These are phyloP conservation scores for Eupsilia transversa DNA, from an alignment of 2,888 invertebrate species.

Conservation along the genomic window DNA sequence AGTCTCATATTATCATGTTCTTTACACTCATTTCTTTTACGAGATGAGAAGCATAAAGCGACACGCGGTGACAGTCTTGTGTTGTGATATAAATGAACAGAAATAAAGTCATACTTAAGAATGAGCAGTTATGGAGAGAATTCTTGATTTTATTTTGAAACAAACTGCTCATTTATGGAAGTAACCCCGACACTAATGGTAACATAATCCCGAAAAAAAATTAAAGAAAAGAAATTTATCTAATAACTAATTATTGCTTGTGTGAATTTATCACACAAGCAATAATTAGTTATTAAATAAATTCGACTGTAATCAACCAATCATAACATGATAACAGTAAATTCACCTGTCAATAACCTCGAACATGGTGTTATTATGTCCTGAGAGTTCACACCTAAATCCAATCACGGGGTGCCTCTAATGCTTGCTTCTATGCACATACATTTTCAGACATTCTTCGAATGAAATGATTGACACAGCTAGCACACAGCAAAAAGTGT, in stretches of 20 bases:
- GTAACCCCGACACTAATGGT: no score
- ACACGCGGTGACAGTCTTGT: not conserved
- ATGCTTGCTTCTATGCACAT: not conserved
- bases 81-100: not conserved
- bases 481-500: constrained; percentile 3
- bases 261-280: no score
- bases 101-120: constrained; percentile 11
- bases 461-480: not conserved
- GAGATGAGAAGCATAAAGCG: not conserved
- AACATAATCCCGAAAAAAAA: no score
- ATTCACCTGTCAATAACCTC: not conserved
- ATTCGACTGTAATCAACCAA: not conserved
- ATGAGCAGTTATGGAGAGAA: not conserved
- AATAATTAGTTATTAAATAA: not conserved
- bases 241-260: no score
- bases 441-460: not conserved
- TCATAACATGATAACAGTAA: not conserved
- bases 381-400: not conserved
- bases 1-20: constrained; percentile 5
- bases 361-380: not conserved
- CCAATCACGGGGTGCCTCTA: not conserved
- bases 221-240: no score
- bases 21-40: constrained; percentile 20
- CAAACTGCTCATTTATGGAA: no score
- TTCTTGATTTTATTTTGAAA: not conserved